Evolutionary conservation across 2,113 vertebrate species (phyloP).

Genomic region (Nestor notabilis): DNA sequence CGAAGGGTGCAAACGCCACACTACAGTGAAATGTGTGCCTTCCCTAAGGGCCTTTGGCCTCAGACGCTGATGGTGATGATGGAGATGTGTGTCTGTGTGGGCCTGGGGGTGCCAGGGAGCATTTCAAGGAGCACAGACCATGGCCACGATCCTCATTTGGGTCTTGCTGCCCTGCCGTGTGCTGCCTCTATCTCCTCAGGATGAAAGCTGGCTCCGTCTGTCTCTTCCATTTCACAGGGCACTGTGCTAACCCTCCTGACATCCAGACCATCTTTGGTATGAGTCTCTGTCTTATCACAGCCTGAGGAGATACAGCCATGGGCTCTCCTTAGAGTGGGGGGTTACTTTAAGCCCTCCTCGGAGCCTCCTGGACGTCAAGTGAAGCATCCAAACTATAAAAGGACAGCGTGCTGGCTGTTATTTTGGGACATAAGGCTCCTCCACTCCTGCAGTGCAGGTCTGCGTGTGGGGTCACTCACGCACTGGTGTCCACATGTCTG

Average conservation of each 20-base stretch:
- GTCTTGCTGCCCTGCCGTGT: accelerated
- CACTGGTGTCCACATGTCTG: not conserved
- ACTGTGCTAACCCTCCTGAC: not conserved
- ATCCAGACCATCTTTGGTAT: slow-evolving; percentile 62
- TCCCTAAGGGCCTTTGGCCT: not conserved
- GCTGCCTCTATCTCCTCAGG: not conserved
- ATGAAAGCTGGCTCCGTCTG: not conserved
- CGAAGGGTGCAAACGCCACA: accelerated
- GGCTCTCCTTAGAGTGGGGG: not conserved
- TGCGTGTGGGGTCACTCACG: not conserved
- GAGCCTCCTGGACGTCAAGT: not conserved
- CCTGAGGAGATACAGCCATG: not conserved
- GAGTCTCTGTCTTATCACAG: slow-evolving; percentile 18
- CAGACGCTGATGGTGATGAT: accelerated
- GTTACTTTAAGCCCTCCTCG: slow-evolving; percentile 3
- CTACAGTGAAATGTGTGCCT: not conserved
- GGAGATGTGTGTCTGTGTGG: not conserved
- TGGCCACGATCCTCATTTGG: not conserved
- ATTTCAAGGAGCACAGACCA: not conserved
- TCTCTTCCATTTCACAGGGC: not conserved
- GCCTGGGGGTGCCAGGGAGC: not conserved
- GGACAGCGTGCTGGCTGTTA: not conserved
- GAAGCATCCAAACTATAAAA: not conserved
- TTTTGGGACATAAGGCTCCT: not conserved
- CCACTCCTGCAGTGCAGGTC: not conserved